phyloP scores from a whole-genome alignment of 1,140 invertebrate genomes.

The Belonocnema kinseyi region DNA sequence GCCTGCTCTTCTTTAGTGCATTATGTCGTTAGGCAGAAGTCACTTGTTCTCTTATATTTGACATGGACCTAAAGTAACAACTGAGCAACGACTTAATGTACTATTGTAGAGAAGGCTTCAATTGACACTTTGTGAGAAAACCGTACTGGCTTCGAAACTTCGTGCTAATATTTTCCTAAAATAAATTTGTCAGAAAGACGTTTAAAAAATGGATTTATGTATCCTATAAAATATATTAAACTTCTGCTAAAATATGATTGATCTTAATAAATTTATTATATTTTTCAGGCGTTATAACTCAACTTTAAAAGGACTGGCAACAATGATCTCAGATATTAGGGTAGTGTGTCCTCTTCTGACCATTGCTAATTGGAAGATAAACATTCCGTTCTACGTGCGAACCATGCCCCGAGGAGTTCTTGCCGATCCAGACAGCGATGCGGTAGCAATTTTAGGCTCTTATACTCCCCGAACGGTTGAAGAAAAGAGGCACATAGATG shows the following conservation, averaged over 20 bases:
- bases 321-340: slow-evolving; percentile 86
- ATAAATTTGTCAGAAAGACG: too few relatives aligned
- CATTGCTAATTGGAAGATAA: slow-evolving; percentile 77
- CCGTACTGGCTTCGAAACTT: too few relatives aligned
- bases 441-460: slow-evolving; percentile 86
- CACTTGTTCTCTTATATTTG: neutral
- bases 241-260: too few relatives aligned
- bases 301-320: slow-evolving; percentile 80
- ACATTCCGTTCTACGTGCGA: slow-evolving; percentile 85
- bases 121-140: too few relatives aligned
- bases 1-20: neutral
- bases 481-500: slow-evolving; percentile 83
- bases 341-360: slow-evolving; percentile 86
- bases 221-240: too few relatives aligned
- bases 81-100: too few relatives aligned
- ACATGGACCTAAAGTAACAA: too few relatives aligned
- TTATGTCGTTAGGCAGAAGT: too few relatives aligned
- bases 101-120: too few relatives aligned
- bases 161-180: too few relatives aligned
- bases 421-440: slow-evolving; percentile 81
- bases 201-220: too few relatives aligned
- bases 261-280: slow-evolving; percentile 12
- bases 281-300: slow-evolving; percentile 78
- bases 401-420: slow-evolving; percentile 78
- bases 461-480: slow-evolving; percentile 83